Evolutionary conservation across 2,113 vertebrate species (phyloP), one percentile per base, ranked within the genome.

Genomic region (Tetrao urogallus): DNA sequence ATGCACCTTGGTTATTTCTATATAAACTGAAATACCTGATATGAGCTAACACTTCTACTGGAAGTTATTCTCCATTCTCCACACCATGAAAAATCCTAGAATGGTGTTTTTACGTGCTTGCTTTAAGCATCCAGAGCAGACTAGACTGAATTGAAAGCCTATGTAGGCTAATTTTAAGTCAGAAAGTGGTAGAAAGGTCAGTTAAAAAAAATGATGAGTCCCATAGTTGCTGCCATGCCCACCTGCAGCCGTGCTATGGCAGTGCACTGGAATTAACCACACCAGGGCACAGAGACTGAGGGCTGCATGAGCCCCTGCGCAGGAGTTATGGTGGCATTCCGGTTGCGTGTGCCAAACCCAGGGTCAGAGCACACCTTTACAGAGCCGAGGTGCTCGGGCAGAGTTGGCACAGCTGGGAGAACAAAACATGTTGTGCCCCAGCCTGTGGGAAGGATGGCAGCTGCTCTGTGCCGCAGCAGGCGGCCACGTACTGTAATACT

Each of bases 301-400:
- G 36, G 38, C 79, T 75, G 74, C 0, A 0, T 17, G 58, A 54
- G n/a, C 50, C 36, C 0, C 0, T 1, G 1, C 1, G 1, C 17
- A 30, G 63, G 22, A 13, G 9, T 10, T 52, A 67, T 60, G 50
- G 32, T 22, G 40, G 65, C n/a, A 38, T 73, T 30, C 56, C 13
- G 0, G 0, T 22, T 54, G 12, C 6, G 0, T 4, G 4, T 74
- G 82, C 83, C 81, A 90, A 88, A 66, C 3, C 6, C 25, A 72
- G 73, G 88, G 70, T 90, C 73, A 86, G 40, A 78, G 5, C 13
- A 47, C 83, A 61, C 38, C 32, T 83, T 86, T 22, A 6, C 13
- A 18, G 69, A 56, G 82, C 85, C 72, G 50, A 80, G 73, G 82
- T 34, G 42, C 86, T 90, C 74, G 57, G 86, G 64, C 92, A 93